Evolutionary conservation across 2,888 invertebrate species (phyloP).

Genomic region (Taphrorychus bicolor): DNA sequence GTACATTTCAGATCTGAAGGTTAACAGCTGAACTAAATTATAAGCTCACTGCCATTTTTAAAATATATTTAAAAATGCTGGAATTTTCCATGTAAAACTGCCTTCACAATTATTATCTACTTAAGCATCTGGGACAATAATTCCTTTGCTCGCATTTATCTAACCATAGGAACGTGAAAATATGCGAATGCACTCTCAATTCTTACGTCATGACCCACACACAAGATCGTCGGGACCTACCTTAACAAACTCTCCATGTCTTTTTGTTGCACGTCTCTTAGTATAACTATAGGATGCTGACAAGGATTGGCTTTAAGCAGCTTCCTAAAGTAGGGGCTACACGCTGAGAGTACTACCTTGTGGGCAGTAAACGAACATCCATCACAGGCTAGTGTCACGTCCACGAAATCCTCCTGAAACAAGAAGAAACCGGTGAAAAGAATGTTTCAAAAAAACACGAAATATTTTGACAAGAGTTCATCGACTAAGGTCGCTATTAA

Average conservation of each 20-base stretch:
- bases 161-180: no score
- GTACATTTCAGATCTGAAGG: no score
- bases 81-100: no score
- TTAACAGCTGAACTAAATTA: no score
- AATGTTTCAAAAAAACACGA: neutral
- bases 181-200: no score
- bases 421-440: constrained; percentile 1
- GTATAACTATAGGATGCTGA: constrained; percentile 88
- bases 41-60: no score
- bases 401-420: constrained; percentile 82
- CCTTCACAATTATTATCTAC: no score
- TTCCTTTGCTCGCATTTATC: no score
- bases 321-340: constrained; percentile 90
- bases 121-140: no score
- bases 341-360: constrained; percentile 89
- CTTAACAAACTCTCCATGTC: constrained; percentile 87
- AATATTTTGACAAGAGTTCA: neutral
- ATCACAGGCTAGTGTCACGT: constrained; percentile 92
- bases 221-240: constrained; percentile 58
- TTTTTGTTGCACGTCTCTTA: constrained; percentile 84
- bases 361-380: constrained; percentile 89
- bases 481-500: neutral
- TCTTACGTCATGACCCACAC: no score
- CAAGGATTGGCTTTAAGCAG: constrained; percentile 90
- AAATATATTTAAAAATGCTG: no score